Evolutionary conservation across 1,140 invertebrate species (phyloP).

Genomic region (Ylistrum balloti): DNA sequence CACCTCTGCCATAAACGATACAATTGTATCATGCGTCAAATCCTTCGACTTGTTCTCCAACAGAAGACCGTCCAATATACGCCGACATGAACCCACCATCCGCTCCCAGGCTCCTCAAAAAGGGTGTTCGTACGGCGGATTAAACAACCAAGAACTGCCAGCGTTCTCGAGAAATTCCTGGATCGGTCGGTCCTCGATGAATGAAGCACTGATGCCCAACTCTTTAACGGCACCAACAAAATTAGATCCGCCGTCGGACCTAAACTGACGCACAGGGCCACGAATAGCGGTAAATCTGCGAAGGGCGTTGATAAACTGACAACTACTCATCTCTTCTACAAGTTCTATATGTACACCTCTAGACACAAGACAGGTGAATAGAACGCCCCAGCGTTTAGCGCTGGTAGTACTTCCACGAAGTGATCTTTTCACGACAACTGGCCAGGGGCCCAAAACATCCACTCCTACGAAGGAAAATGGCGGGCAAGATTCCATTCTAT

Average conservation of each 20-base stretch:
- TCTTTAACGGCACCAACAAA: conserved; percentile 62
- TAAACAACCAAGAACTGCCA: conserved; percentile 57
- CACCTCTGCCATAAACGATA: conserved; percentile 62
- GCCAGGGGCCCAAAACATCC: conserved; percentile 56
- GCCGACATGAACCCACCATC: conserved; percentile 56
- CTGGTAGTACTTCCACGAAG: conserved; percentile 58
- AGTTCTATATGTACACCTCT: conserved; percentile 68
- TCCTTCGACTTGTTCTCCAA: conserved; percentile 42
- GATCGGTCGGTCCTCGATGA: conserved; percentile 40
- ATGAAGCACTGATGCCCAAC: conserved; percentile 20
- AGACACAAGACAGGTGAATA: conserved; percentile 65
- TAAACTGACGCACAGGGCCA: conserved; percentile 59
- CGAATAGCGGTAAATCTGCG: conserved; percentile 62
- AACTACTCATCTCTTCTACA: conserved; percentile 63
- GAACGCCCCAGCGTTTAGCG: conserved; percentile 63
- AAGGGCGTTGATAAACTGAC: conserved; percentile 69
- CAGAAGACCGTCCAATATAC: conserved; percentile 63
- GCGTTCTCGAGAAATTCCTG: conserved; percentile 41
- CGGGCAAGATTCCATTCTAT: conserved; percentile 50
- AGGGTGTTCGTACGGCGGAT: conserved; percentile 58
- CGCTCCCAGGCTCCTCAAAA: conserved; percentile 67
- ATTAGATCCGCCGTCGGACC: conserved; percentile 69
- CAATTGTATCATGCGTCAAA: conserved; percentile 64
- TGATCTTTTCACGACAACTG: conserved; percentile 14
- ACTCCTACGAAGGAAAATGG: conserved; percentile 61